Conservation (phyloP, 1,140 invertebrate species). For the Drosophila parabipectinata region DNA sequence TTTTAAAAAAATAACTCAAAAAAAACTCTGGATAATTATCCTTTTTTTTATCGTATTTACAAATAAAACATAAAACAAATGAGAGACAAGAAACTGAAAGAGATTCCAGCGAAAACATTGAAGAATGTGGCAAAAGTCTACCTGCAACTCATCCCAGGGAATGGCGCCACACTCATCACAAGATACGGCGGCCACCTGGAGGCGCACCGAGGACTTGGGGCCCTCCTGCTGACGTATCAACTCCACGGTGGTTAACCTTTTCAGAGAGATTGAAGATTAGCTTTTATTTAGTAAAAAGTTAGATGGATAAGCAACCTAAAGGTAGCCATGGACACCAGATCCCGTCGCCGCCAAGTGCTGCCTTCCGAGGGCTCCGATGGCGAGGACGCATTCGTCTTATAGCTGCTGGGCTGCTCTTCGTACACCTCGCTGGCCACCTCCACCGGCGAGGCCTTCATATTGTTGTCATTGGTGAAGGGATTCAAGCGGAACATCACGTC, state of each 20-base stretch:
- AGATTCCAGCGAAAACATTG: slow-evolving; percentile 8
- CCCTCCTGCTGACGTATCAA: slow-evolving; percentile 91
- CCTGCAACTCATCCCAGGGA: slow-evolving; percentile 97
- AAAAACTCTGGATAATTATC: slow-evolving; percentile 17
- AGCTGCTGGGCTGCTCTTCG: slow-evolving; percentile 88
- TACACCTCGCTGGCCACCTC: slow-evolving; percentile 94
- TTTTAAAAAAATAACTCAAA: slow-evolving; percentile 14
- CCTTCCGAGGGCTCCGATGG: slow-evolving; percentile 92
- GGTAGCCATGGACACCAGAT: slow-evolving; percentile 87
- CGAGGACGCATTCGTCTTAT: slow-evolving; percentile 87
- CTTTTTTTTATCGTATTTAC: slow-evolving; percentile 33
- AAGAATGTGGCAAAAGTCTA: slow-evolving; percentile 72
- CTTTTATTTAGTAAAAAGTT: neutral
- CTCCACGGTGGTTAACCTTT: slow-evolving; percentile 91
- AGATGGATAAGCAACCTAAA: slow-evolving; percentile 64
- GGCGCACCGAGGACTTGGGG: slow-evolving; percentile 89
- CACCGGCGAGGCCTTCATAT: slow-evolving; percentile 85
- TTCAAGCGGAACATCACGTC: slow-evolving; percentile 86
- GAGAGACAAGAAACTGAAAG: slow-evolving; percentile 23
- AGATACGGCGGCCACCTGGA: slow-evolving; percentile 90
- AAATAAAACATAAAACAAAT: slow-evolving; percentile 54
- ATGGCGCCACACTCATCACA: slow-evolving; percentile 94
- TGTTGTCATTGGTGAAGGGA: slow-evolving; percentile 83
- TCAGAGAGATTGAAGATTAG: neutral
- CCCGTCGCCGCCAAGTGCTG: slow-evolving; percentile 90